Conservation (phyloP, 2,113 vertebrate genomes). For the Petaurus breviceps region DNA sequence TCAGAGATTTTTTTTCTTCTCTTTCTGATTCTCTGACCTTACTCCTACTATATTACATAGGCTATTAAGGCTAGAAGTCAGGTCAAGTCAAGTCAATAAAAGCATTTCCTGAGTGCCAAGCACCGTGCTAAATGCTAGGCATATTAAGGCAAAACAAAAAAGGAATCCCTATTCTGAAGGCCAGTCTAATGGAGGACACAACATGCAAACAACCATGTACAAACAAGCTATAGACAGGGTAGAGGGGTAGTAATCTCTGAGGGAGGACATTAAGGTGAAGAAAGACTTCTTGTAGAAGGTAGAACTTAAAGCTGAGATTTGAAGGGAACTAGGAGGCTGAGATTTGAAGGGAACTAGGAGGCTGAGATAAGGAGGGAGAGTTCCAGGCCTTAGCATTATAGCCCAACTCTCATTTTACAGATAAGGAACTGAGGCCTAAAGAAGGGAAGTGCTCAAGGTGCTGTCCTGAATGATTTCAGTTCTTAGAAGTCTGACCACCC, state of each 20-base stretch:
- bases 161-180: background rate
- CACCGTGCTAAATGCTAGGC: background rate
- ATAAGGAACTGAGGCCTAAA: background rate
- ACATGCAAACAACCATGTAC: background rate
- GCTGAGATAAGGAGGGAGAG: background rate
- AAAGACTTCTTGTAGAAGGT: background rate
- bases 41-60: background rate
- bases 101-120: background rate
- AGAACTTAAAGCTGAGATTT: background rate
- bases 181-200: background rate
- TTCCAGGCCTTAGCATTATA: background rate
- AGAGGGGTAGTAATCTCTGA: background rate
- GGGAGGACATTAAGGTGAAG: background rate
- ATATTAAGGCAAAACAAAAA: background rate
- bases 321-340: background rate
- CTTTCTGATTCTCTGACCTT: background rate
- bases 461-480: background rate
- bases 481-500: background rate
- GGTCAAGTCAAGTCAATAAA: background rate
- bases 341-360: background rate
- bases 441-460: background rate
- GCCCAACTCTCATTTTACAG: background rate
- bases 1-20: background rate
- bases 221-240: too few species aligned
- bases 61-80: background rate